phyloP scores from a whole-genome alignment of 2,888 invertebrate species.

The Hypolimnas misippus region DNA sequence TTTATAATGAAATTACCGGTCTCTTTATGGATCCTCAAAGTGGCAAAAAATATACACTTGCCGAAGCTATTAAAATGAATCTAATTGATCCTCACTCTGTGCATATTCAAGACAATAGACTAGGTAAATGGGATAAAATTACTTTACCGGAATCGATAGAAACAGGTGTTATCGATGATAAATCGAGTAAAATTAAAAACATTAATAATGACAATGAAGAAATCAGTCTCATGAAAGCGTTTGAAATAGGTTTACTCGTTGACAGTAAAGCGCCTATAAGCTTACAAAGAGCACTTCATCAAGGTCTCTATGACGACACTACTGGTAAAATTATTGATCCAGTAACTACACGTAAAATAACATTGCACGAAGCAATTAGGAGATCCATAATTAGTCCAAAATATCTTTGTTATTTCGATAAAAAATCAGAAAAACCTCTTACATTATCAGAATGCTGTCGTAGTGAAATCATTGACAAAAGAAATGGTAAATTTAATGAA shows the following conservation, averaged over 20 bases:
- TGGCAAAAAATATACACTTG: slow-evolving; percentile 90
- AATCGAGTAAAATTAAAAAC: slow-evolving; percentile 88
- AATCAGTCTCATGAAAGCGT: slow-evolving; percentile 89
- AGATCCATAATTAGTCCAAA: slow-evolving; percentile 91
- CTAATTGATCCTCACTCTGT: slow-evolving; percentile 93
- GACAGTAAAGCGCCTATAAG: slow-evolving; percentile 93
- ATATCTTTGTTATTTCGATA: slow-evolving; percentile 92
- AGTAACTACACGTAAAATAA: slow-evolving; percentile 89
- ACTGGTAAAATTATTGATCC: slow-evolving; percentile 93
- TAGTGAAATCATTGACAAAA: slow-evolving; percentile 90
- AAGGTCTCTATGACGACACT: slow-evolving; percentile 92
- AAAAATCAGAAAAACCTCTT: slow-evolving; percentile 87
- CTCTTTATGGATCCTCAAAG: slow-evolving; percentile 92
- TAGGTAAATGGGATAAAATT: slow-evolving; percentile 90
- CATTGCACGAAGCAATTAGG: slow-evolving; percentile 92
- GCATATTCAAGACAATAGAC: slow-evolving; percentile 90
- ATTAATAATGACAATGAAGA: slow-evolving; percentile 86
- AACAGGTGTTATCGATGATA: slow-evolving; percentile 89
- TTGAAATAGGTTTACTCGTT: slow-evolving; percentile 90
- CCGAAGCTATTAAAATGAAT: slow-evolving; percentile 91
- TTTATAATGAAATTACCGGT: slow-evolving; percentile 91
- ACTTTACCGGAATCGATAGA: slow-evolving; percentile 91
- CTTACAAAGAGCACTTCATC: slow-evolving; percentile 92
- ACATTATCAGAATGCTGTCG: slow-evolving; percentile 92
- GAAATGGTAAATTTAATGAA: slow-evolving; percentile 90